Percentiles rank a stretch among this genome's conserved stretches.
Conservation (phyloP, 2,888 invertebrate genomes). For the Ectropis crepuscularia region DNA sequence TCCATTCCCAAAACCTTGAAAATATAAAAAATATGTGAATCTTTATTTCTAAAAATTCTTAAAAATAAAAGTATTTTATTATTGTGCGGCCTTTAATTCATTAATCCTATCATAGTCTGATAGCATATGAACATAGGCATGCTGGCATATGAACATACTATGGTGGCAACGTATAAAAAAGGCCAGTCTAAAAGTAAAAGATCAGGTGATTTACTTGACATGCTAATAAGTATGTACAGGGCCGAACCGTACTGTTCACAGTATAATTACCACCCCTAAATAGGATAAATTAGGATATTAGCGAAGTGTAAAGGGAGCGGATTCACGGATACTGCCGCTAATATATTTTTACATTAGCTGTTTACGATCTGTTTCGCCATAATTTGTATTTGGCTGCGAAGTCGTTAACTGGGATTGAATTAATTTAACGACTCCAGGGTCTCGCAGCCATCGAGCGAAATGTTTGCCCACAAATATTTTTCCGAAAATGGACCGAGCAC, state of each 20-base stretch:
- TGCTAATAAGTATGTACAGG: slow-evolving; percentile 28
- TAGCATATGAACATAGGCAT: too few relatives aligned
- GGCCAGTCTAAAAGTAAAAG: neutral
- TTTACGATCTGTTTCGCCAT: slow-evolving; percentile 47
- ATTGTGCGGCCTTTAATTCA: too few relatives aligned
- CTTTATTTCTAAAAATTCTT: too few relatives aligned
- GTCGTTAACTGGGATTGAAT: slow-evolving; percentile 48
- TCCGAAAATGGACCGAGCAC: slow-evolving; percentile 39
- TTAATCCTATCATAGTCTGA: too few relatives aligned
- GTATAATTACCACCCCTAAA: slow-evolving; percentile 42
- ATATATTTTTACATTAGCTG: slow-evolving; percentile 46
- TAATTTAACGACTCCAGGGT: slow-evolving; percentile 41
- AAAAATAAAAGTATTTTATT: too few relatives aligned
- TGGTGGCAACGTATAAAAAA: too few relatives aligned
- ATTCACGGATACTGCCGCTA: slow-evolving; percentile 43
- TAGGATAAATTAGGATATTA: slow-evolving; percentile 46
- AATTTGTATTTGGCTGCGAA: slow-evolving; percentile 46
- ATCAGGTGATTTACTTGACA: slow-evolving; percentile 28
- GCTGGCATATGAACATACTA: too few relatives aligned
- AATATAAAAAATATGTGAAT: too few relatives aligned
- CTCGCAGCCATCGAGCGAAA: slow-evolving; percentile 29
- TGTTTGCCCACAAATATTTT: slow-evolving; percentile 42
- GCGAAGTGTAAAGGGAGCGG: slow-evolving; percentile 40
- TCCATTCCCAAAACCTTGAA: too few relatives aligned
- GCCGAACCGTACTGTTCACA: slow-evolving; percentile 19